These are phyloP conservation scores for Ochotona curzoniae DNA, from an alignment of 2,113 vertebrate genomes.

Conservation along the genomic window DNA sequence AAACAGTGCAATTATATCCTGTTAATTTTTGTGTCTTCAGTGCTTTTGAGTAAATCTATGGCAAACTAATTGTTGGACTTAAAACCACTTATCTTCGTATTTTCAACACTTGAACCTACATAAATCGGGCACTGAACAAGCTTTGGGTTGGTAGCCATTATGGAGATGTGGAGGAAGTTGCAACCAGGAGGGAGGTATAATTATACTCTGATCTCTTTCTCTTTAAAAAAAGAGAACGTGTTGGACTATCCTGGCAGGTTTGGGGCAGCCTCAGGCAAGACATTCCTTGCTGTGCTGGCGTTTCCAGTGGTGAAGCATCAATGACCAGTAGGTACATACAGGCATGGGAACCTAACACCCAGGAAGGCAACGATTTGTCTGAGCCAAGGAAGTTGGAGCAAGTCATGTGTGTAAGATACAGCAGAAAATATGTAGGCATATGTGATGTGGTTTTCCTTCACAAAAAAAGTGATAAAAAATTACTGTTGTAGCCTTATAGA, in stretches of 20 bases:
- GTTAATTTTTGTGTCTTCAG: not conserved
- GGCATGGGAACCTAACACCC: constrained; percentile 51
- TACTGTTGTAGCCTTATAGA: not conserved
- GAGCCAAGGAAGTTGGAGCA: constrained; percentile 33
- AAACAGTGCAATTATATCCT: constrained; percentile 29
- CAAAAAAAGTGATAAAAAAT: constrained; percentile 18
- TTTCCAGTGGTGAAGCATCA: not conserved
- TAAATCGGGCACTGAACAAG: not conserved
- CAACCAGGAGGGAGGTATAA: not conserved
- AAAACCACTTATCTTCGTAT: not conserved
- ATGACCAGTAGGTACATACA: not conserved
- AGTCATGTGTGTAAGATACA: not conserved
- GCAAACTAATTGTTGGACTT: constrained; percentile 22
- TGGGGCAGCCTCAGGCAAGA: not conserved
- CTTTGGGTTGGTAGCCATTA: not conserved
- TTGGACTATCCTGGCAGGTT: not conserved
- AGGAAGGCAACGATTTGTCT: constrained; percentile 44
- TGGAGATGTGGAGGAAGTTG: not conserved
- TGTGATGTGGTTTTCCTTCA: not conserved
- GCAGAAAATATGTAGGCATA: not conserved
- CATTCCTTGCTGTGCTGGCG: constrained; percentile 9
- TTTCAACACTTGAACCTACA: constrained; percentile 25
- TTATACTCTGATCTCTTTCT: not conserved
- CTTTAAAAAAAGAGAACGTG: not conserved
- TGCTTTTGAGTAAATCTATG: constrained; percentile 54